These are phyloP conservation scores for Monopis laevigella DNA, from an alignment of 2,888 invertebrate species.

Conservation along the genomic window DNA sequence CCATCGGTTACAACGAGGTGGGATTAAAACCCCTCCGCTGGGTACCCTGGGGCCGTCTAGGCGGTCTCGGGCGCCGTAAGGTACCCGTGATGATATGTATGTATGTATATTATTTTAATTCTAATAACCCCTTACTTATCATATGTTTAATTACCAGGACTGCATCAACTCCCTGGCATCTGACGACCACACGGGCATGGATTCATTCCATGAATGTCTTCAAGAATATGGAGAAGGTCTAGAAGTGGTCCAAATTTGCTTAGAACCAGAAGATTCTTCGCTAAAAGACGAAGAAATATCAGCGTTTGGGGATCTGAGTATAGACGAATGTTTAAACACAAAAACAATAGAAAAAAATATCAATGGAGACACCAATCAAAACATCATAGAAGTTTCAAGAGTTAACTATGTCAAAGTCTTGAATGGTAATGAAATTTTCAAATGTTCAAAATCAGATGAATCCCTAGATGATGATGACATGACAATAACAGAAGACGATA, in stretches of 20 bases:
- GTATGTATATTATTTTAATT: too few species aligned
- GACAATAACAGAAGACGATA: slow-evolving; percentile 54
- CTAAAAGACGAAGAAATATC: slow-evolving; percentile 62
- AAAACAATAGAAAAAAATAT: slow-evolving; percentile 21
- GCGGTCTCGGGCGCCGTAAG: too few species aligned
- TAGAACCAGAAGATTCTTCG: slow-evolving; percentile 67
- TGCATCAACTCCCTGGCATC: slow-evolving; percentile 65
- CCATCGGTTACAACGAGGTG: too few species aligned
- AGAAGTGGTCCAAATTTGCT: slow-evolving; percentile 70
- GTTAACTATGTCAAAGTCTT: slow-evolving; percentile 28
- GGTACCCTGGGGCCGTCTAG: too few species aligned
- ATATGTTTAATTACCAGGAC: too few species aligned
- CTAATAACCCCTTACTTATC: too few species aligned
- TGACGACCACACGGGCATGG: slow-evolving; percentile 71
- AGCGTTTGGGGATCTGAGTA: slow-evolving; percentile 50
- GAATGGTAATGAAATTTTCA: slow-evolving; percentile 33
- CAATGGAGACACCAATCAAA: slow-evolving; percentile 23
- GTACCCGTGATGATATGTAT: too few species aligned
- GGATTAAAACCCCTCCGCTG: too few species aligned
- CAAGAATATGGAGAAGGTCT: slow-evolving; percentile 72
- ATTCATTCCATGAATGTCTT: slow-evolving; percentile 72
- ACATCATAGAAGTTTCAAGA: slow-evolving; percentile 19
- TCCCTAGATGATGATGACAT: slow-evolving; percentile 60
- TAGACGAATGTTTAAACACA: slow-evolving; percentile 44
- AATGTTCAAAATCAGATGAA: slow-evolving; percentile 50